phyloP scores from a whole-genome alignment of 2,113 vertebrate genomes.

The Prietella phreatophila region DNA sequence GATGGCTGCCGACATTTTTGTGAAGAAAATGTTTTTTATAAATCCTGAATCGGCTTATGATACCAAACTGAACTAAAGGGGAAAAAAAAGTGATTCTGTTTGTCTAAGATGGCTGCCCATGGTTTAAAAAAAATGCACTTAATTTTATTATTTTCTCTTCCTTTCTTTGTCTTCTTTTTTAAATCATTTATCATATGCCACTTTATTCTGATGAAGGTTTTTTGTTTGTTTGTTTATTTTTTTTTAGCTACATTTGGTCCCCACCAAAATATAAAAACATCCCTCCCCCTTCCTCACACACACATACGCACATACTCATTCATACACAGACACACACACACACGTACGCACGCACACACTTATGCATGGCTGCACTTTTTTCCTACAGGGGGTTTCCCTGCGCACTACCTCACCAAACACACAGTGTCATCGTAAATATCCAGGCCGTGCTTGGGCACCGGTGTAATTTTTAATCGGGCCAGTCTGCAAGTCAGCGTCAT shows the following conservation, averaged over 20 bases:
- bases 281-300: not conserved
- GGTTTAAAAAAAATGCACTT: not conserved
- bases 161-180: too few species aligned
- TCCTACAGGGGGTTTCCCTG: constrained; percentile 78
- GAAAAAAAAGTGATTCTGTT: too few species aligned
- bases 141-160: not conserved
- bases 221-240: fast-evolving
- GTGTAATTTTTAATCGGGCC: constrained; percentile 81
- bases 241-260: not conserved
- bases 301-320: too few species aligned
- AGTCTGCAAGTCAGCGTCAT: constrained; percentile 86
- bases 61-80: too few species aligned
- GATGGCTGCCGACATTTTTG: too few species aligned
- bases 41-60: too few species aligned
- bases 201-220: not conserved
- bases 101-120: not conserved
- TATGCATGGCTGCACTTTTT: constrained; percentile 5
- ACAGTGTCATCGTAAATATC: constrained; percentile 89
- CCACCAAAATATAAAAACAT: not conserved
- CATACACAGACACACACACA: not conserved
- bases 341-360: constrained; percentile 12
- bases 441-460: constrained; percentile 84
- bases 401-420: constrained; percentile 90
- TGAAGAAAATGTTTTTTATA: too few species aligned
- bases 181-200: not conserved